A percentile compares a stretch with the other conserved stretches of the same genome.
These are phyloP conservation scores for Heptranchias perlo DNA, from an alignment of 2,113 vertebrate species.

Conservation along the genomic window DNA sequence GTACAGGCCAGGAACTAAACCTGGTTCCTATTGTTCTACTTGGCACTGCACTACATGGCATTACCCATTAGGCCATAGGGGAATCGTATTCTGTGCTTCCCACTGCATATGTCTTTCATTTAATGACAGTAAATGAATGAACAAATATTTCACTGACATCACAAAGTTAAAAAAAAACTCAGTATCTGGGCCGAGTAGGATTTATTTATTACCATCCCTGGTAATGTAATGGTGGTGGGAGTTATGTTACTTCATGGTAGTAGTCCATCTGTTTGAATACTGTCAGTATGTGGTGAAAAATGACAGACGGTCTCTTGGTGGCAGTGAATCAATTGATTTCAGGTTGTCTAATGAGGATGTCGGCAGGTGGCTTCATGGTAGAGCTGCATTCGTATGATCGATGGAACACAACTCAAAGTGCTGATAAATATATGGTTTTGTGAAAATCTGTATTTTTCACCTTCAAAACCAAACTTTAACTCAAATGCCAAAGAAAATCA, in stretches of 20 bases:
- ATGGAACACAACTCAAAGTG: neutral
- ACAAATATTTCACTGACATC: neutral
- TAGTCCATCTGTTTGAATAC: conserved; percentile 3
- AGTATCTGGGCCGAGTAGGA: neutral
- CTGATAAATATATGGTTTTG: conserved; percentile 10
- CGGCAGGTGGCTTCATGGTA: conserved; percentile 8
- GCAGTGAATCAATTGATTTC: conserved; percentile 16
- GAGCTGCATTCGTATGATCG: conserved; percentile 1
- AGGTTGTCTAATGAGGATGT: conserved; percentile 13
- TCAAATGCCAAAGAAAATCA: conserved; percentile 4
- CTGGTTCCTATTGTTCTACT: neutral
- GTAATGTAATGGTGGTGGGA: neutral
- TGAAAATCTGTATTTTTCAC: conserved; percentile 4
- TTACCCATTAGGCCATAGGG: neutral
- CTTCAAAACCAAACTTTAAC: neutral
- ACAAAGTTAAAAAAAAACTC: neutral
- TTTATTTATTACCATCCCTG: conserved; percentile 1
- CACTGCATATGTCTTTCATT: neutral
- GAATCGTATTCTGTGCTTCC: neutral
- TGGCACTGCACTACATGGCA: neutral
- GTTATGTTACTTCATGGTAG: neutral
- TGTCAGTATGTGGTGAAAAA: neutral
- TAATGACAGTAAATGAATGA: neutral
- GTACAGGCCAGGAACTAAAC: neutral
- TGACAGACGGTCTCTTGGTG: neutral